Evolutionary conservation across 2,113 vertebrate species (phyloP), one percentile per base, ranked within the genome.

Genomic region (Australoheros scitulus): DNA sequence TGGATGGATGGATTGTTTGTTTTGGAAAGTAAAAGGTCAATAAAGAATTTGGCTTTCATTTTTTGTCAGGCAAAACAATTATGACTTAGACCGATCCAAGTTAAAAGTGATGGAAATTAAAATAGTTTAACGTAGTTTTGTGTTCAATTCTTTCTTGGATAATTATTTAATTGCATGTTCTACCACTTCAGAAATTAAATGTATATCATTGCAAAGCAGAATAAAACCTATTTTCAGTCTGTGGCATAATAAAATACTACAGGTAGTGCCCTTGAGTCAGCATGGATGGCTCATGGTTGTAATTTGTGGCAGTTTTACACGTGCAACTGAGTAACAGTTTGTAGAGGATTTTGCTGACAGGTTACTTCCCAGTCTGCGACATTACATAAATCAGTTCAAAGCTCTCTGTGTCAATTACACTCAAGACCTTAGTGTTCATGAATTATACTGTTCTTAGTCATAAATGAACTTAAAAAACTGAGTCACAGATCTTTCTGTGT

Each of bases 401-500:
- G 7, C 65, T 43, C 5, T 59, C n/a, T 47, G 24, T 43, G 22
- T 50, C 18, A 18, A 5, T 58, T 77, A 74, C 36, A 34, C 47
- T 55, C 38, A 72, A 52, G 7, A 34, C 65, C 18, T 29, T 6
- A 24, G 38, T 43, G 43, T 36, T 79, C 14, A 47, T n/a, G 61
- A 34, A 14, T 20, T 29, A 29, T 61, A n/a, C 74, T 57, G 14
- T 24, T 61, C 60, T 56, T 24, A 50, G 41, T 70, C 64, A 70
- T 50, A 41, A 50, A 50, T 70, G 41, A 50, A 50, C 64, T 70
- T 24, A 29, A 70, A 24, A 18, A 70, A 50, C 14, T 68, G 83
- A 86, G 58, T 91, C 85, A 80, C 55, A 11, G 11, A 79, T 74
- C 52, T 43, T 36, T 61, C 64, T 79, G 72, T 52, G 2, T 8